A percentile compares a stretch with the other conserved stretches of the same genome.
phyloP scores from a whole-genome alignment of 1,140 invertebrate species.

The Colletes gigas region DNA sequence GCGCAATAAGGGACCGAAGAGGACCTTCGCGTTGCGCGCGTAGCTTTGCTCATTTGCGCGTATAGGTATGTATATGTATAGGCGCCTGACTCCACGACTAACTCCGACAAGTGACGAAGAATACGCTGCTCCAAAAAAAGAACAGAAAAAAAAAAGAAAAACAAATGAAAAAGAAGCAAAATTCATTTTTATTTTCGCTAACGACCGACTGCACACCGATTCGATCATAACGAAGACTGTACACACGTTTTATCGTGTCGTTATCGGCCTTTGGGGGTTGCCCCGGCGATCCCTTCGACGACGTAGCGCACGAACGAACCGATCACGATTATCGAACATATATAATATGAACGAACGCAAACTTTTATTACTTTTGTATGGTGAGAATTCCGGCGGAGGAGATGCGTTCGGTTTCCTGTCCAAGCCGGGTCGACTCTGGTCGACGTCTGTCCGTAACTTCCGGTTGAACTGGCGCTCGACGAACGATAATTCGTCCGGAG shows the following conservation, averaged over 20 bases:
- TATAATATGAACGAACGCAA: slow-evolving; percentile 6
- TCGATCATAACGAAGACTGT: slow-evolving; percentile 20
- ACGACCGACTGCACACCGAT: slow-evolving; percentile 2
- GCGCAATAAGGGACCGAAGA: neutral
- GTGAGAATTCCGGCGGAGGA: neutral
- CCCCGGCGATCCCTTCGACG: slow-evolving; percentile 4
- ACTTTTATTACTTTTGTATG: slow-evolving; percentile 50
- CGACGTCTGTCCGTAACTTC: too few species aligned
- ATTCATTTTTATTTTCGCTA: neutral
- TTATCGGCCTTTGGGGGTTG: neutral
- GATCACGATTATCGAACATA: slow-evolving; percentile 28
- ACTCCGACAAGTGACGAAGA: slow-evolving; percentile 28
- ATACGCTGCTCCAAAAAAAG: slow-evolving; percentile 30
- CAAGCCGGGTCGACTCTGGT: neutral
- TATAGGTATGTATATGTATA: slow-evolving; percentile 47
- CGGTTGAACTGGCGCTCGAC: too few species aligned
- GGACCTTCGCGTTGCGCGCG: too few species aligned
- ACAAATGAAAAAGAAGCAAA: neutral
- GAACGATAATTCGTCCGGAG: neutral
- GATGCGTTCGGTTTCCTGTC: neutral
- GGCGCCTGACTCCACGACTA: slow-evolving; percentile 46
- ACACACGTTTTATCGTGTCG: slow-evolving; percentile 5
- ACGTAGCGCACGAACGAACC: slow-evolving; percentile 27
- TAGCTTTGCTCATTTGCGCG: neutral
- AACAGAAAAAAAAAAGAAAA: neutral